Conservation (phyloP, 2,113 vertebrate species). For the Ciconia boyciana region DNA sequence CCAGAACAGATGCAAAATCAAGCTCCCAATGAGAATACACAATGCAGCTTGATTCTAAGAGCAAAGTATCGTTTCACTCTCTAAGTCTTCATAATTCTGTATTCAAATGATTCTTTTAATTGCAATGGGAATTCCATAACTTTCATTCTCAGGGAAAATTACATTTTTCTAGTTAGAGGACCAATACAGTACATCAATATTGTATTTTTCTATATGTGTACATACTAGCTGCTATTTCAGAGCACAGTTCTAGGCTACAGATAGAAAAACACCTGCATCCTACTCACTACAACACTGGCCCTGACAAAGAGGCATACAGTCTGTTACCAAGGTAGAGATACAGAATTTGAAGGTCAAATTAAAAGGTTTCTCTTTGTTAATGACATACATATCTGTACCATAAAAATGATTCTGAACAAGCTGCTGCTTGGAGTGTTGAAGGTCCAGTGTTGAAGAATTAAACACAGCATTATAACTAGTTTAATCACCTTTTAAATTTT, state of each 20-base stretch:
- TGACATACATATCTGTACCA: background rate
- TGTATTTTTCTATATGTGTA: background rate
- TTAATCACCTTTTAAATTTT: background rate
- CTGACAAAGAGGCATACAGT: background rate
- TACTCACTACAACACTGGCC: background rate
- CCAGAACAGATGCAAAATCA: constrained; percentile 41
- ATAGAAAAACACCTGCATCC: background rate
- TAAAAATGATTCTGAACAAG: background rate
- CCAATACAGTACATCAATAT: background rate
- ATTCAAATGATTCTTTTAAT: background rate
- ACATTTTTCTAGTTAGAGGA: background rate
- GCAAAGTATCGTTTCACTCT: background rate
- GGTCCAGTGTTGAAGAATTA: background rate
- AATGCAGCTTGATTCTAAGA: constrained; percentile 36
- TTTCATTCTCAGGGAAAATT: background rate
- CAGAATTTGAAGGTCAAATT: background rate
- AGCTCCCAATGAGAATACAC: constrained; percentile 3
- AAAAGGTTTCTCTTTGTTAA: background rate
- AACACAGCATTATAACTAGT: background rate
- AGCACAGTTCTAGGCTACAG: background rate
- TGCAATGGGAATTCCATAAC: constrained; percentile 8
- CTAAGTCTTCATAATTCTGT: background rate
- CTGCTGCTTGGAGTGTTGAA: background rate
- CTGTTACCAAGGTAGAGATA: background rate
- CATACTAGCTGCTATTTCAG: background rate